Evolutionary conservation across 2,888 invertebrate genomes (phyloP).

Genomic region (Lycocerus yunnanus): DNA sequence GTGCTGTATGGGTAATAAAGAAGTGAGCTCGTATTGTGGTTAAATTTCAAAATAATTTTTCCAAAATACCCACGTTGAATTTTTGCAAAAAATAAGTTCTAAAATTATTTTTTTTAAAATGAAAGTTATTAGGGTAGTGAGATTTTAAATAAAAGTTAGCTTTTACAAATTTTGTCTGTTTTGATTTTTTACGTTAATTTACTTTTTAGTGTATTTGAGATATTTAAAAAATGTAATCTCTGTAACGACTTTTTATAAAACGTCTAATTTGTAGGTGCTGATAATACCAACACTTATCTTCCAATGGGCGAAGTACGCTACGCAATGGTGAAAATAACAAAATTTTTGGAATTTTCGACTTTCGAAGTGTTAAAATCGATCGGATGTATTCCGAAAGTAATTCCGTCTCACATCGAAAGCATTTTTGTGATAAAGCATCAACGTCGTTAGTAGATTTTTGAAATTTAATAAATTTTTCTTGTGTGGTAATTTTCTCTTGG

Average conservation of each 20-base stretch:
- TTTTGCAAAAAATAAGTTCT: background rate
- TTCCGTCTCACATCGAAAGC: slow-evolving; percentile 14
- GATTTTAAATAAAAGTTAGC: background rate
- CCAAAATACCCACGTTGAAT: background rate
- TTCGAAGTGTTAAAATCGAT: slow-evolving; percentile 32
- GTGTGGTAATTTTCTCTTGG: background rate
- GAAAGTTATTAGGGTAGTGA: background rate
- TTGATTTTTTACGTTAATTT: background rate
- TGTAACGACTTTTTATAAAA: background rate
- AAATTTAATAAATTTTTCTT: background rate
- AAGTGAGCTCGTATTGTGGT: too few species aligned
- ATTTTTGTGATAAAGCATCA: slow-evolving; percentile 22
- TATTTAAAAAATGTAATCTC: background rate
- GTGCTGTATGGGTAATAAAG: background rate
- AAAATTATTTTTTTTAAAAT: background rate
- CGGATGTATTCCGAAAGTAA: slow-evolving; percentile 17
- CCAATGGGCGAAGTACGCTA: slow-evolving; percentile 21
- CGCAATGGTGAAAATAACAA: slow-evolving; percentile 28
- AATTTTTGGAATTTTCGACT: slow-evolving; percentile 30
- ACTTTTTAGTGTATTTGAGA: background rate
- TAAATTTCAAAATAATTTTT: too few species aligned
- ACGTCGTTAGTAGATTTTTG: background rate
- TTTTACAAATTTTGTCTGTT: background rate
- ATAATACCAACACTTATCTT: background rate
- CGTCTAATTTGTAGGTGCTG: background rate